These are phyloP conservation scores for Apis dorsata DNA, from an alignment of 1,140 invertebrate species.

Conservation along the genomic window DNA sequence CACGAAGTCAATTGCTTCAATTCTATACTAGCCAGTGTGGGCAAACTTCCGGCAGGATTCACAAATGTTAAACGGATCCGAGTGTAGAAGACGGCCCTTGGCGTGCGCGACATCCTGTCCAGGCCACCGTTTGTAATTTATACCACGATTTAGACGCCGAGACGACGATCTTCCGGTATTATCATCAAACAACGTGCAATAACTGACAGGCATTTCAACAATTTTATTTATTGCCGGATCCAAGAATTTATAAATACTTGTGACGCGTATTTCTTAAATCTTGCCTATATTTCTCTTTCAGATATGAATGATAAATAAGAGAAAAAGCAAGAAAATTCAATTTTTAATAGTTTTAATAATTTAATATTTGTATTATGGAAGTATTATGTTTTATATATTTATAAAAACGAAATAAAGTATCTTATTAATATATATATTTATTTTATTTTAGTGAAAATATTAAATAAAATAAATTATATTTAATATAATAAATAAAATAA, in stretches of 20 bases:
- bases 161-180: constrained; percentile 52
- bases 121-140: constrained; percentile 55
- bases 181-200: constrained; percentile 16
- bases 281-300: not conserved
- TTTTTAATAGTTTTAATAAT: too few relatives aligned
- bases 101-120: constrained; percentile 55
- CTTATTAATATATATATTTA: too few relatives aligned
- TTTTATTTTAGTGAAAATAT: too few relatives aligned
- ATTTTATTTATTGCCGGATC: constrained; percentile 14
- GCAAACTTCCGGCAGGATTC: constrained; percentile 74
- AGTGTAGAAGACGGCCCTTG: constrained; percentile 44
- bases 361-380: too few relatives aligned
- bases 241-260: not conserved
- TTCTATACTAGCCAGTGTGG: constrained; percentile 68
- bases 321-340: too few relatives aligned
- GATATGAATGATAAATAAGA: not conserved
- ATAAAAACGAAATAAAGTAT: too few relatives aligned
- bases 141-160: constrained; percentile 55
- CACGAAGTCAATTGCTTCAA: constrained; percentile 67
- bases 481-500: too few relatives aligned
- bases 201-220: not conserved
- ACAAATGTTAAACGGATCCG: constrained; percentile 60
- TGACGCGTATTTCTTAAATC: not conserved
- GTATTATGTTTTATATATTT: too few relatives aligned
- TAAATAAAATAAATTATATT: too few relatives aligned